These are phyloP conservation scores for Aleiodes alternator DNA, from an alignment of 2,888 invertebrate genomes.

Conservation along the genomic window DNA sequence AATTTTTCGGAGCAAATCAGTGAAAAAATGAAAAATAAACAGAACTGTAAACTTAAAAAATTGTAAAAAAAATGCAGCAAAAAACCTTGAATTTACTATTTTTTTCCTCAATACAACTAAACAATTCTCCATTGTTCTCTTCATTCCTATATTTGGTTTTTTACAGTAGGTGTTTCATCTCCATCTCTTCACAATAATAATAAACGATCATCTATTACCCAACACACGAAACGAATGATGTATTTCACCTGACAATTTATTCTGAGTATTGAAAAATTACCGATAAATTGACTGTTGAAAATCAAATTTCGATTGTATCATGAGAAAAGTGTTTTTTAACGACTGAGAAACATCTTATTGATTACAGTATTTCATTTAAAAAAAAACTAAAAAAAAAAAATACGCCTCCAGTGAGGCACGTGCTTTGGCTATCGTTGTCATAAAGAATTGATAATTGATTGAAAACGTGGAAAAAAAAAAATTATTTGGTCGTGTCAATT, in stretches of 20 bases:
- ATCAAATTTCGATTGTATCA: neutral
- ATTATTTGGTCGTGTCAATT: slow-evolving; percentile 2
- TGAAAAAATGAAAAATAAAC: neutral
- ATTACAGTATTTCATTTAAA: too few species aligned
- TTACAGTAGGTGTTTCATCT: slow-evolving; percentile 25
- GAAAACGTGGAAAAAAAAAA: neutral
- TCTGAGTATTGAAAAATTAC: slow-evolving; percentile 2
- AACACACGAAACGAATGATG: neutral
- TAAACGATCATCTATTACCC: slow-evolving; percentile 19
- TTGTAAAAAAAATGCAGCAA: too few species aligned
- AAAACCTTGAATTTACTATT: too few species aligned
- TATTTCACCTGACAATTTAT: slow-evolving; percentile 2
- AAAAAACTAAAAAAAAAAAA: too few species aligned
- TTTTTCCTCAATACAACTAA: too few species aligned
- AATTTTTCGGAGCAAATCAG: neutral
- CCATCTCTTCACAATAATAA: slow-evolving; percentile 15
- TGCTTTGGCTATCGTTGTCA: neutral
- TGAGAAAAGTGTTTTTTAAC: neutral
- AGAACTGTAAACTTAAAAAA: neutral
- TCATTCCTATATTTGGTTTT: slow-evolving; percentile 9
- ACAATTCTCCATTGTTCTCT: too few species aligned
- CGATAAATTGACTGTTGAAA: neutral
- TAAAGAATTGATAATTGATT: neutral
- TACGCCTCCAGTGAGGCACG: neutral
- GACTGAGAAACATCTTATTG: too few species aligned